Evolutionary conservation across 2,113 vertebrate species (phyloP).

Genomic region (Bufo bufo): DNA sequence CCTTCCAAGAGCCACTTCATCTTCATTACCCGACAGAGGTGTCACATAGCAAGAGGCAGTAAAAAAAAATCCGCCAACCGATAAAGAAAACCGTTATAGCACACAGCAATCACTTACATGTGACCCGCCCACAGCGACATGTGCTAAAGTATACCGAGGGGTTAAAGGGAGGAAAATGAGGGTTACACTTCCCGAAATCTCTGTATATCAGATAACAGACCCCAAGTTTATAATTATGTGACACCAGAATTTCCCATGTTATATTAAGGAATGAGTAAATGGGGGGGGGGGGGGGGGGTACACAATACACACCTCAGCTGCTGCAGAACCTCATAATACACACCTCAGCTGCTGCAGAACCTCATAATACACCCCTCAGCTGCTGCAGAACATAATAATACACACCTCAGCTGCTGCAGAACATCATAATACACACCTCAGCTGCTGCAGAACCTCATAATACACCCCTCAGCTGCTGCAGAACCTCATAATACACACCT

Average conservation of each 20-base stretch:
- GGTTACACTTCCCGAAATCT: no score
- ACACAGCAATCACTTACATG: background rate
- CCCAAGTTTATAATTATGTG: no score
- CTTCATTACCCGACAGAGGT: background rate
- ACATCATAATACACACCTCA: background rate
- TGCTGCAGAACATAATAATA: no score
- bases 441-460: background rate
- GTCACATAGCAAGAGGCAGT: background rate
- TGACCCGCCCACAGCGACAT: background rate
- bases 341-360: no score
- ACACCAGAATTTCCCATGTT: no score
- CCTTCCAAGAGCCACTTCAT: conserved; percentile 3
- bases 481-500: background rate
- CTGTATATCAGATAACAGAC: no score
- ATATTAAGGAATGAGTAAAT: no score
- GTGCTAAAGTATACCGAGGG: background rate
- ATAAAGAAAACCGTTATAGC: background rate
- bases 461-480: background rate
- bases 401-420: background rate
- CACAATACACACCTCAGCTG: no score
- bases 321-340: no score
- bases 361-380: no score
- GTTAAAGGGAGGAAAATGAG: background rate
- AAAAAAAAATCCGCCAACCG: background rate
- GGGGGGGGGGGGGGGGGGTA: no score